Conservation (phyloP, 92 coral and sea anemone species). For the Anthopleura xanthogrammica region DNA sequence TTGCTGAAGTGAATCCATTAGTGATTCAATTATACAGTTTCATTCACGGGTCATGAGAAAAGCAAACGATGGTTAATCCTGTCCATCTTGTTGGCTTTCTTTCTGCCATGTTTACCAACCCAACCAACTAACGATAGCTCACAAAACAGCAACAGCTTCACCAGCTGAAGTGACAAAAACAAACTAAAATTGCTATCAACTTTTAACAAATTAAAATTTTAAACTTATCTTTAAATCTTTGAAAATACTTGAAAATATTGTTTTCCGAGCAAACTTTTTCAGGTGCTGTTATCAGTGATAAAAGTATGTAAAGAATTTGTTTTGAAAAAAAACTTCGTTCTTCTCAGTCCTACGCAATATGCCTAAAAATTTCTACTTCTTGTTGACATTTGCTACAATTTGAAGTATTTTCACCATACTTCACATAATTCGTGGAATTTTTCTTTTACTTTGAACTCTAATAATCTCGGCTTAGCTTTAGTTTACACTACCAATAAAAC, state of each 20-base stretch:
- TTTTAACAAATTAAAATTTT: background rate
- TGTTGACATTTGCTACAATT: background rate
- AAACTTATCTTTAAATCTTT: background rate
- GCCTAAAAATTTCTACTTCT: background rate
- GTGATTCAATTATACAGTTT: conserved; percentile 12
- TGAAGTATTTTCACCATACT: background rate
- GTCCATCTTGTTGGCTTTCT: background rate
- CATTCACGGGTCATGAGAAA: conserved; percentile 6
- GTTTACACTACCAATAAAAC: background rate
- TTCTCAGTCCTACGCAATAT: background rate
- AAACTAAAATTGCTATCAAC: background rate
- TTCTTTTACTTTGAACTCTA: background rate
- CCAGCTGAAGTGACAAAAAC: background rate
- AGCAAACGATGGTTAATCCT: background rate
- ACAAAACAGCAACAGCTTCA: background rate
- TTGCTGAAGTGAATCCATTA: background rate
- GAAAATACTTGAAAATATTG: background rate
- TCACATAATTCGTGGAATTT: background rate
- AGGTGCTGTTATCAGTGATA: background rate
- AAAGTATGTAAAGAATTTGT: background rate
- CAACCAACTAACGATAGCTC: background rate
- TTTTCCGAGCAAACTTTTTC: background rate
- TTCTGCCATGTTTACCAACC: background rate
- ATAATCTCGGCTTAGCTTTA: background rate
- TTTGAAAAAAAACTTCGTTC: background rate